These are phyloP conservation scores for Caenorhabditis sp. DNA, from an alignment of 2,888 invertebrate species.

Conservation along the genomic window DNA sequence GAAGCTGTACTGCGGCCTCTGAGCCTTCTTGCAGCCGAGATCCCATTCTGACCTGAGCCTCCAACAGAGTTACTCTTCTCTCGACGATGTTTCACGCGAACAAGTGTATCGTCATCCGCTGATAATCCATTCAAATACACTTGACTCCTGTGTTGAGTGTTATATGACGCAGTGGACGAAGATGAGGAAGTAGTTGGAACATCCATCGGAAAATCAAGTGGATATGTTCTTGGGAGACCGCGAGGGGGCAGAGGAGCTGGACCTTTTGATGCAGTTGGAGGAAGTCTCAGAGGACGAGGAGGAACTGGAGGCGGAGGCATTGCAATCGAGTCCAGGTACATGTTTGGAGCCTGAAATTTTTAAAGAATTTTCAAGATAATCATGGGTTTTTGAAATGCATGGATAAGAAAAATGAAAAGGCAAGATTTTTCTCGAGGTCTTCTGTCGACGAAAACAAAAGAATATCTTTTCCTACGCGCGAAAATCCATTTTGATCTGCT, in stretches of 20 bases:
- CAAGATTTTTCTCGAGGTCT: not conserved
- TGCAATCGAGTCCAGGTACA: constrained; percentile 55
- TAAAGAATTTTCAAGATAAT: not conserved
- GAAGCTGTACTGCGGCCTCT: constrained; percentile 76
- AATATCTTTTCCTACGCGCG: not conserved
- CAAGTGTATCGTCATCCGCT: constrained; percentile 75
- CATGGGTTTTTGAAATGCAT: not conserved
- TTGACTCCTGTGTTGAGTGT: constrained; percentile 65
- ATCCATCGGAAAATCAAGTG: constrained; percentile 73
- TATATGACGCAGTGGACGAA: constrained; percentile 30
- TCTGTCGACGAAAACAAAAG: not conserved
- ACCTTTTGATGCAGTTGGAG: constrained; percentile 68
- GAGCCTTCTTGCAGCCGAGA: constrained; percentile 34
- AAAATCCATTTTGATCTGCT: constrained; percentile 8
- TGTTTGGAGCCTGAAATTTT: constrained; percentile 56
- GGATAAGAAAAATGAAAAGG: not conserved
- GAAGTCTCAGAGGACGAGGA: constrained; percentile 68
- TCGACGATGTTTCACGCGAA: constrained; percentile 74
- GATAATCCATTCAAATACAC: constrained; percentile 71
- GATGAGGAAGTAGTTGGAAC: constrained; percentile 72
- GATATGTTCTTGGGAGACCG: constrained; percentile 71
- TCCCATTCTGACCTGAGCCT: constrained; percentile 20
- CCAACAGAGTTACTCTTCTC: constrained; percentile 75
- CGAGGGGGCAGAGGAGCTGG: constrained; percentile 71
- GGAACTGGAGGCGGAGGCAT: constrained; percentile 74